Conservation (phyloP, 2,113 vertebrate genomes). For the Ranitomeya variabilis region DNA sequence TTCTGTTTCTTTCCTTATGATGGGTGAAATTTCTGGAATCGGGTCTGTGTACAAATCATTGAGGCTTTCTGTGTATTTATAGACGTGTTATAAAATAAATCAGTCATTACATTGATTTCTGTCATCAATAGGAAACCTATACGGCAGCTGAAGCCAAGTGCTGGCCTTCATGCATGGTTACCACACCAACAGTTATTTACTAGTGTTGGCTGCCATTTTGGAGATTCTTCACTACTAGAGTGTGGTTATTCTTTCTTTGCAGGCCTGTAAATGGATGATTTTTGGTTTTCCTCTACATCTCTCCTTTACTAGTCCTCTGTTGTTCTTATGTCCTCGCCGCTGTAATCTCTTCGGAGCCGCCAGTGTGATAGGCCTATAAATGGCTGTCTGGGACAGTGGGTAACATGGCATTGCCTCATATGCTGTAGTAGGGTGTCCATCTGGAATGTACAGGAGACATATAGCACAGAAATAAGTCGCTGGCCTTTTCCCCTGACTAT, state of each 20-base stretch:
- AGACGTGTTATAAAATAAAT: too few species aligned
- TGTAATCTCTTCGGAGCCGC: constrained; percentile 7
- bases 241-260: neutral
- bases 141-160: neutral
- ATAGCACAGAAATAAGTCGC: too few species aligned
- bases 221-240: neutral
- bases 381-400: neutral
- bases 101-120: neutral
- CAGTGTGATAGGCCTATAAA: constrained; percentile 8
- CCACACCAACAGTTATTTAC: neutral
- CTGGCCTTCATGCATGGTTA: neutral
- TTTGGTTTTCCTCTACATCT: neutral
- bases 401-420: neutral
- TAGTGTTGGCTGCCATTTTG: neutral
- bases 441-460: neutral
- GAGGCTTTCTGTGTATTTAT: too few species aligned
- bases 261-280: neutral
- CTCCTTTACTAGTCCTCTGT: neutral
- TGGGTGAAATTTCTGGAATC: too few species aligned
- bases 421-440: neutral
- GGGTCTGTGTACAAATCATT: neutral
- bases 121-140: neutral
- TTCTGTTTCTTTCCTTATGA: neutral
- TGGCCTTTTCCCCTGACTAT: too few species aligned
- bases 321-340: neutral